phyloP scores from a whole-genome alignment of 2,797 vertebrate genomes.

The Rallus crepitans region DNA sequence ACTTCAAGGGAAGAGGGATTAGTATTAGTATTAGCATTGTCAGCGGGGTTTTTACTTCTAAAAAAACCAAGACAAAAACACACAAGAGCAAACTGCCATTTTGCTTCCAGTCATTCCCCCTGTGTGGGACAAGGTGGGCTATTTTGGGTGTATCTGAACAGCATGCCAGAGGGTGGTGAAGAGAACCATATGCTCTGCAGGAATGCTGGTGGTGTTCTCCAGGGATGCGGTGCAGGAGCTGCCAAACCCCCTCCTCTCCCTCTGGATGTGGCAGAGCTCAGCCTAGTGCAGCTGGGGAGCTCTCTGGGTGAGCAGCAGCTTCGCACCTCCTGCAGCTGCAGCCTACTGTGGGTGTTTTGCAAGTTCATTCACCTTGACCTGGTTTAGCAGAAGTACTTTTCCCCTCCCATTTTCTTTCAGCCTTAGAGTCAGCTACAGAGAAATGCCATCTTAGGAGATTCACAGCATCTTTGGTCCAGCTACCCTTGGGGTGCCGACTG shows the following conservation, averaged over 20 bases:
- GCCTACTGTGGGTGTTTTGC: fast-evolving
- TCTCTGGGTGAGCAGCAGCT: neutral
- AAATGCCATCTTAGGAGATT: neutral
- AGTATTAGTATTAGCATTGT: neutral
- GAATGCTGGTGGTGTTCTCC: neutral
- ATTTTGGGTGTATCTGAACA: neutral
- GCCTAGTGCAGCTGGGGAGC: neutral
- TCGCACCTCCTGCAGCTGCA: neutral
- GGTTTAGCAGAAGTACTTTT: neutral
- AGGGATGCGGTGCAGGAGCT: neutral
- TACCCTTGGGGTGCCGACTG: neutral
- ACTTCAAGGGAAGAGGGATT: neutral
- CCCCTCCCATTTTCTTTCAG: neutral
- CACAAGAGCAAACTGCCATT: fast-evolving
- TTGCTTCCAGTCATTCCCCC: neutral
- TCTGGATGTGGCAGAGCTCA: neutral
- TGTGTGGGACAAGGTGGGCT: neutral
- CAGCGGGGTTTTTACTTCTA: neutral
- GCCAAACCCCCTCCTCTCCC: neutral
- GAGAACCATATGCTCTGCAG: neutral
- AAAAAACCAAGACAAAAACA: neutral
- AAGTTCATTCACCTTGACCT: constrained; percentile 46
- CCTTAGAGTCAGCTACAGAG: neutral
- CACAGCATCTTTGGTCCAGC: neutral
- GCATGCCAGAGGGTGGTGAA: fast-evolving